Conservation (phyloP, 1,140 invertebrate species). For the Physella acuta region DNA sequence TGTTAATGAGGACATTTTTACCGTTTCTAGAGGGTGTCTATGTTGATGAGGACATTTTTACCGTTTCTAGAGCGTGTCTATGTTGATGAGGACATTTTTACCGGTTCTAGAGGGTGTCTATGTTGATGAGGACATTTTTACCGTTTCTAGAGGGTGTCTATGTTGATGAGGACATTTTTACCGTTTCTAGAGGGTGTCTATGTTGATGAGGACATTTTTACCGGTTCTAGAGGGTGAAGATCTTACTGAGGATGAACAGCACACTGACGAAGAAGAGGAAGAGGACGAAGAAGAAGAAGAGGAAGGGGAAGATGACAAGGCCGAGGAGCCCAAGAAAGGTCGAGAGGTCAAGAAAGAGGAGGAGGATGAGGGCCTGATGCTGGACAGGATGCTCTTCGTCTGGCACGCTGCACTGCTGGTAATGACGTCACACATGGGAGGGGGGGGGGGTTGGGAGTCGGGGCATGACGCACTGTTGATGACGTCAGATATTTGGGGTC, state of each 20-base stretch:
- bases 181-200: too few species aligned
- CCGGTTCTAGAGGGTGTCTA: too few species aligned
- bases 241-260: not conserved
- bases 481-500: not conserved
- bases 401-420: not conserved
- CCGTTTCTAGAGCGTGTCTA: too few species aligned
- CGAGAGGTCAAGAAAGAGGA: not conserved
- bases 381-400: not conserved
- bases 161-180: too few species aligned
- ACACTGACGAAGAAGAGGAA: too few species aligned
- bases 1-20: too few species aligned
- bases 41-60: too few species aligned
- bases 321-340: not conserved
- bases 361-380: not conserved
- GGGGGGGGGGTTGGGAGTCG: not conserved
- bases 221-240: conserved; percentile 3
- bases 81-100: too few species aligned
- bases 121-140: too few species aligned
- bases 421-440: not conserved
- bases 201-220: too few species aligned
- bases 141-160: too few species aligned
- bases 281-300: conserved; percentile 8
- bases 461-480: not conserved
- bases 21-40: too few species aligned
- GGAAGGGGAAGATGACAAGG: not conserved